Evolutionary conservation across 2,797 vertebrate species (phyloP), one percentile per base, ranked within the genome.

Genomic region (Sebastes matsubarae): DNA sequence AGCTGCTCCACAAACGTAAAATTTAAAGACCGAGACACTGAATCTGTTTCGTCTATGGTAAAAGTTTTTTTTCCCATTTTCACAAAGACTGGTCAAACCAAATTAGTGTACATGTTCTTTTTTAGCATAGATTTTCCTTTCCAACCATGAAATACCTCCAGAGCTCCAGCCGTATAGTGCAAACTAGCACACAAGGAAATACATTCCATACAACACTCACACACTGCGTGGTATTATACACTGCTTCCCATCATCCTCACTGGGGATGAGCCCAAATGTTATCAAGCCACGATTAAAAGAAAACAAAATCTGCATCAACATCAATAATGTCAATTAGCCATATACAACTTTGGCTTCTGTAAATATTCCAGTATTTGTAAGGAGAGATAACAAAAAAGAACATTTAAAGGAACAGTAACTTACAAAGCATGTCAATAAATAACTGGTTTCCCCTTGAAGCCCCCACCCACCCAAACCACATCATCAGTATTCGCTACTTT

Each of bases 401-500:
- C 58, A 82, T 84, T 90, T 81, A 84, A 90, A 94, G 83, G 68
- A 94, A 92, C 70, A 92, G 63, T 83, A 90, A 90, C 78, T 84
- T 80, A 84, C 66, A 89, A 90, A 88, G 87, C 87, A 91, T 81
- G 72, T 92, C 87, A 93, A 95, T 96, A 94, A 95, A 95, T 94
- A 93, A 87, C 27, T 72, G 73, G 42, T 79, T 82, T 86, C 66
- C 59, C 34, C 70, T 76, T 72, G 52, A 81, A 87, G 52, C 46
- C 70, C 66, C 71, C 32, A 1, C 78, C 72, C 71, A 76, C 81
- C 63, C 68, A 79, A 83, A 95, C 93, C 92, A 92, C 72, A 1
- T 95, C 89, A 90, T 92, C 95, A 96, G 96, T 95, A 94, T 94
- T 94, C 66, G 87, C 87, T 93, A 92, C 89, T 88, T 87, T 89